These are phyloP conservation scores for Drosophila kanapiae DNA, from an alignment of 1,140 invertebrate genomes.

Conservation along the genomic window DNA sequence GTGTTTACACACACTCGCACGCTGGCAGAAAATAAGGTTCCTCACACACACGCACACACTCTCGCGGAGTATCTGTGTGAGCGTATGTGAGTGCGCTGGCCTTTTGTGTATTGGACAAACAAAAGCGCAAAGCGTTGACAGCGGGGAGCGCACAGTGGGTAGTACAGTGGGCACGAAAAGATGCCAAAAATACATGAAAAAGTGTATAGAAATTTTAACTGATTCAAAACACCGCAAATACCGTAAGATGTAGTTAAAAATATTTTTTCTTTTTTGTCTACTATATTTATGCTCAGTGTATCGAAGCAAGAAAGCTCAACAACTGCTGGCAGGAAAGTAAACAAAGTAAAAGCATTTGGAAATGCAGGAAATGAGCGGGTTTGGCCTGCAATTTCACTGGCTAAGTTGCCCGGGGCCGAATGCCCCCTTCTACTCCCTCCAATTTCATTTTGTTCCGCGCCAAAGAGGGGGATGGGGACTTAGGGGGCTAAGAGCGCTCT, in stretches of 20 bases:
- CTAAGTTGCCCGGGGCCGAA: conserved; percentile 18
- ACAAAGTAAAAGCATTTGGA: conserved; percentile 62
- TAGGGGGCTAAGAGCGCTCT: neutral
- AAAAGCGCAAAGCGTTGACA: conserved; percentile 76
- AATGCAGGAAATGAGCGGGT: conserved; percentile 45
- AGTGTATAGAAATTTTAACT: too few relatives aligned
- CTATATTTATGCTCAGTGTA: neutral
- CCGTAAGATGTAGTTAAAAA: too few relatives aligned
- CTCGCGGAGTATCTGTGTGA: conserved; percentile 29
- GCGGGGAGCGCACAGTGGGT: conserved; percentile 46
- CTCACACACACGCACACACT: conserved; percentile 14
- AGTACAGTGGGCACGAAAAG: conserved; percentile 1
- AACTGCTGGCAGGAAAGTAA: conserved; percentile 31
- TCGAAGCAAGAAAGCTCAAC: conserved; percentile 19
- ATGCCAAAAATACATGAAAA: too few relatives aligned
- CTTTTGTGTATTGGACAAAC: conserved; percentile 78
- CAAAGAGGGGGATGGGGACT: neutral
- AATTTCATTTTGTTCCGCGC: neutral
- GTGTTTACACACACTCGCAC: conserved; percentile 49
- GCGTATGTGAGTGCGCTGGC: conserved; percentile 52
- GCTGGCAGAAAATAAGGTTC: conserved; percentile 52
- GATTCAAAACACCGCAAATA: too few relatives aligned
- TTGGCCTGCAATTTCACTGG: conserved; percentile 39
- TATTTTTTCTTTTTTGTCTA: too few relatives aligned
- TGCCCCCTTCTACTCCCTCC: too few relatives aligned